Base-by-base conservation (phyloP, 30 jellyfish, hydroid and myxozoan species). In the Morbakka virulenta region DNA sequence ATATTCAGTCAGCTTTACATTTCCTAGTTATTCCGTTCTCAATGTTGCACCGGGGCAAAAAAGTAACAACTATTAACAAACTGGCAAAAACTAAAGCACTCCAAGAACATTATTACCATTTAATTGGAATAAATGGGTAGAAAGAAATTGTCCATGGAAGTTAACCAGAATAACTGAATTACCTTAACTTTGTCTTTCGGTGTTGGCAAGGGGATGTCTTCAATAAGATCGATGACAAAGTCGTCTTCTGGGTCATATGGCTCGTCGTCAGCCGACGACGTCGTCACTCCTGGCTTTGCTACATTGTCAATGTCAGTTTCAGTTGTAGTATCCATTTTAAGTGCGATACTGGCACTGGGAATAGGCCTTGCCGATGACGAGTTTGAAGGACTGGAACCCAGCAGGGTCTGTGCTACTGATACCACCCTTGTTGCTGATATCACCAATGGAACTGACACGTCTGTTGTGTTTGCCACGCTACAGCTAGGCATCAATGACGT, bases 191-290 rank as follows among this genome's bases (percentile, higher is more conserved):
- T 85, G 65, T 85, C 76, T 61, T 64, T 53, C 20, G 84, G 13
- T 1, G 83, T 32, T 12, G 98, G 94, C 66, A 83, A 28, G 21
- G 95, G 63, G 21, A 91, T 84, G 64, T 84, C 96, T 69, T 91
- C 98, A 84, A 91, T 91, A 23, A 91, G 79, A 30, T 91, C 94
- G 74, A 91, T 50, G 28, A 85, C 98, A 31, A 84, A 85, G 31
- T 91, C 98, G 32, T 91, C 98, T 21, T 83, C 96, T 28, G 96
- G 95, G 32, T 85, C 95, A 34, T 85, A 85, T 2, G 95, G 95
- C 62, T 74, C 87, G 14, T 85, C 95, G 4, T 83, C 95, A 3
- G 76, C 26, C 4, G 72, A 36, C 9, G 23, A 27, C 36, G 67
- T 49, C 79, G 69, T 71, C 3, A 62, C 36, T 52, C 35, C 34